phyloP scores from a whole-genome alignment of 2,113 vertebrate species.

The Opisthocomus hoazin region DNA sequence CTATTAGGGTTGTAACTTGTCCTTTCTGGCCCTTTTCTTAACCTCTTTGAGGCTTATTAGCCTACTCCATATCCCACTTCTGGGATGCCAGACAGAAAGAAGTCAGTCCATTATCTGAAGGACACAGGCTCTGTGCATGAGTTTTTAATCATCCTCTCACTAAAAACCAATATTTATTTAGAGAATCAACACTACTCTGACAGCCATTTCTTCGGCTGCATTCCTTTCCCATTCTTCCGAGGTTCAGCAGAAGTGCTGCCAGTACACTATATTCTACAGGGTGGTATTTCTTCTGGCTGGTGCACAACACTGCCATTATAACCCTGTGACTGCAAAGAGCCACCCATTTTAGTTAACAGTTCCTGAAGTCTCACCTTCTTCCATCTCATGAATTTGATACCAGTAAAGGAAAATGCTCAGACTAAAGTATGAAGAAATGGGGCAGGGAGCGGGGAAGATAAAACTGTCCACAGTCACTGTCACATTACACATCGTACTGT shows the following conservation, averaged over 20 bases:
- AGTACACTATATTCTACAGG: background rate
- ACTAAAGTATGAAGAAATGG: background rate
- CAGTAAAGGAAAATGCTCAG: background rate
- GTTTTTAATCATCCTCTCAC: background rate
- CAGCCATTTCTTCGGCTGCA: background rate
- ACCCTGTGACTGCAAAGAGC: background rate
- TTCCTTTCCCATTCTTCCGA: background rate
- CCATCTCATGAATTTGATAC: background rate
- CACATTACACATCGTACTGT: background rate
- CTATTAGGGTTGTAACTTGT: background rate
- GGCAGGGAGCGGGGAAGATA: too few relatives aligned
- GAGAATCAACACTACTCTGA: background rate
- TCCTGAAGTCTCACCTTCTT: background rate
- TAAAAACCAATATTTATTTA: background rate
- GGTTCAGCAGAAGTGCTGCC: background rate
- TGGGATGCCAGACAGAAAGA: background rate
- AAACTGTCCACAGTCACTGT: background rate
- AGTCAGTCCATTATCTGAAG: rapidly evolving
- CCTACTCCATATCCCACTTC: background rate
- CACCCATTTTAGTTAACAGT: background rate
- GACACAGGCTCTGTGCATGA: background rate
- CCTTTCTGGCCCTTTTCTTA: background rate
- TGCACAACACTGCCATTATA: background rate
- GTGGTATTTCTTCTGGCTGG: background rate
- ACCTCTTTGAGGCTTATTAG: background rate